Evolutionary conservation across 2,113 vertebrate genomes (phyloP), one percentile per base, ranked within the genome.

Genomic region (Platysteira castanea): DNA sequence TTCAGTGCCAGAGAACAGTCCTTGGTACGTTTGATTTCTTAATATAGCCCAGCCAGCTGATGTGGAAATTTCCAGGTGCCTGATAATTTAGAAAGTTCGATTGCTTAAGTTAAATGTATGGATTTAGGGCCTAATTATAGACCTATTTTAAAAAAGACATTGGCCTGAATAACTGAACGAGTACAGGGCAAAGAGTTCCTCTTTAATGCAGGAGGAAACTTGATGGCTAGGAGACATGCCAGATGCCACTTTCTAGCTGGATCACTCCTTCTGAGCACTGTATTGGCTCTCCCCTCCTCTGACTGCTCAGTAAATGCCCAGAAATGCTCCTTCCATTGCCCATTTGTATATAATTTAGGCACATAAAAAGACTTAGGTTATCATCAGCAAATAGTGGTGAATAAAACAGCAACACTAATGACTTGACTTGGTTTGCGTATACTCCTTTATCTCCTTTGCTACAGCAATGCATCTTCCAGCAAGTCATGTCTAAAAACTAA

Each of bases 81-180:
- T 54, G 53, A 70, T 41, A 84, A 68, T 85, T 92, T 57, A 52
- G 26, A 21, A 90, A 84, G 41, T 84, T 57, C 1, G 0, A 59
- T 68, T 90, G 54, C 39, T 94, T 76, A 84, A 84, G 26, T 13
- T 84, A n/a, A 94, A 60, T 49, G n/a, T 87, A 94, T 95, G 50
- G 84, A 89, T 94, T 87, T 47, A 68, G 81, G 41, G 46, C 41
- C 61, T 95, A 79, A 84, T 91, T 95, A 87, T n/a, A 92, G 84
- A 76, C 7, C 22, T 77, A 15, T 74, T 80, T 88, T 59, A 4
- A 61, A 90, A 87, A 57, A 74, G 14, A 47, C 22, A 19, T 67
- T 70, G 56, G 26, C n/a, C 61, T 87, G 69, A 71, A 73, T 46
- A 89, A 61, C 77, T 82, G 73, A 86, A 35, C 11, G 42, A 79